Evolutionary conservation across 2,888 invertebrate genomes (phyloP), one percentile per base, ranked within the genome.

Genomic region (Pristionchus arcanus): DNA sequence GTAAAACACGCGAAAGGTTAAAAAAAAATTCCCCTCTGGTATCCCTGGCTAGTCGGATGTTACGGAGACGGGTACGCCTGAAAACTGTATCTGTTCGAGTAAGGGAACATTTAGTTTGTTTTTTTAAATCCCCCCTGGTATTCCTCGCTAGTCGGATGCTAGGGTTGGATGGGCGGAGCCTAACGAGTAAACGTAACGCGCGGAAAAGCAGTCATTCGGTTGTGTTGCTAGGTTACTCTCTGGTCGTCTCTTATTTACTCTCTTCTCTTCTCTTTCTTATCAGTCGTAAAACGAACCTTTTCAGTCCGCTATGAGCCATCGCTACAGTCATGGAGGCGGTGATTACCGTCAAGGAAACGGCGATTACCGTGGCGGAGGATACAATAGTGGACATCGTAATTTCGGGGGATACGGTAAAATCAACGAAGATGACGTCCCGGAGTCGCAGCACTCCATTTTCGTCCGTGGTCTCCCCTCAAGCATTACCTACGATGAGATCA

Each of bases 401-500:
- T 15, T 31, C 34, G 49, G 49, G 5, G 89, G 89, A 25, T 53
- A 89, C 83, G 83, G 87, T 19, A 81, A 90, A 74, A 92, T 94
- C 49, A 94, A 94, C 90, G 94, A 94, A 85, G 90, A 92, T n/a
- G 92, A 94, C 74, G 94, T 94, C 34, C 94, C 94, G 21, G 93
- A 94, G 81, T 94, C 94, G 53, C 93, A 94, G 90, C 94, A 94
- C 90, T 91, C 94, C 16, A 91, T 94, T 83, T 94, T 94, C 91
- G 90, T 94, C 68, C 91, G 94, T 15, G 94, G 94, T 68, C 90
- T 94, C 13, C 91, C 91, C 25, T 92, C 92, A n/a, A 90, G 91
- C 83, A 88, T 93, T 28, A 87, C 90, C 16, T 92, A 91, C 34
- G 94, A 94, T 16, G 92, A 94, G 81, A 92, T 94, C 86, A 91